These are phyloP conservation scores for Diorhabda sublineata DNA, from an alignment of 1,140 invertebrate genomes.

Conservation along the genomic window DNA sequence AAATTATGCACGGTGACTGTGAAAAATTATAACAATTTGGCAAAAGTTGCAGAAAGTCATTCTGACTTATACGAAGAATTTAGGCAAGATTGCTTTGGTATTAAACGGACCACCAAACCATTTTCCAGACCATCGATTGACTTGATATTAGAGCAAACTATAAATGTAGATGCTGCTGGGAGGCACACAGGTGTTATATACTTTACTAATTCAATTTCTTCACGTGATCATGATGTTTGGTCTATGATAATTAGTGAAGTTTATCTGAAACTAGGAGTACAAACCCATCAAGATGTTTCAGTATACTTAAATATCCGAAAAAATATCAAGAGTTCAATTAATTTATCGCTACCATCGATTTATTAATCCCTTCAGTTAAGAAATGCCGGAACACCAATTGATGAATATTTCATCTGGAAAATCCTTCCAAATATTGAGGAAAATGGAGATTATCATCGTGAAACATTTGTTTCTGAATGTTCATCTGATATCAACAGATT, in stretches of 20 bases:
- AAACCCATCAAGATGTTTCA: constrained; percentile 27
- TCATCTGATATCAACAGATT: no score
- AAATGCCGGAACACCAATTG: constrained; percentile 24
- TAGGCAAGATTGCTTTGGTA: not conserved
- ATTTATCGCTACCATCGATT: constrained; percentile 24
- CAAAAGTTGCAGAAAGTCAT: constrained; percentile 4
- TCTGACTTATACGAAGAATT: constrained; percentile 8
- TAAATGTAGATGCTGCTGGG: not conserved
- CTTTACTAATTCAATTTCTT: constrained; percentile 11
- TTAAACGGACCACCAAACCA: constrained; percentile 12
- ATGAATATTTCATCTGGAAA: constrained; percentile 31
- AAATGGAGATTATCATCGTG: no score
- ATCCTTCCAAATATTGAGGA: not conserved
- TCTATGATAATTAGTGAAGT: constrained; percentile 29
- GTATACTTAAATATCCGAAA: not conserved
- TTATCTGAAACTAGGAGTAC: constrained; percentile 14
- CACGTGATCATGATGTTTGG: not conserved
- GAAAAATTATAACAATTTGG: not conserved
- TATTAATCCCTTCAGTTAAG: constrained; percentile 27
- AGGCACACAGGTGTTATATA: not conserved
- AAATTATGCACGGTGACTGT: no score
- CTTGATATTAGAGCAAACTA: constrained; percentile 11
- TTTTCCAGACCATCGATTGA: constrained; percentile 8
- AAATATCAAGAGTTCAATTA: constrained; percentile 14
- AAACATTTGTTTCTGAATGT: no score